phyloP scores from a whole-genome alignment of 2,888 invertebrate species.

The Drosophila neotestacea region DNA sequence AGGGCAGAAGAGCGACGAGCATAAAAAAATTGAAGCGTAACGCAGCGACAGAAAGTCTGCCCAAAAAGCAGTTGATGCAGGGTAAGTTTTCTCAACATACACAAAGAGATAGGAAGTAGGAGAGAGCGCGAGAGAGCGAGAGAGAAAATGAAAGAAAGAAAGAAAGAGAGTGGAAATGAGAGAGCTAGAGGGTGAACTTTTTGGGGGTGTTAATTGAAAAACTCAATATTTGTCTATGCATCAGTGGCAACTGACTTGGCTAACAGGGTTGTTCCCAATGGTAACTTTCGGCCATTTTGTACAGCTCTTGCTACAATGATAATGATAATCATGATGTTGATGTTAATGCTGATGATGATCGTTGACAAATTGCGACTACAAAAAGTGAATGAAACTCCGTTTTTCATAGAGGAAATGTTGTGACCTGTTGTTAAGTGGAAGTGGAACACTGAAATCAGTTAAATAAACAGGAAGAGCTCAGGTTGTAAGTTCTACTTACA shows the following conservation, averaged over 20 bases:
- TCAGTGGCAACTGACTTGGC: conserved; percentile 23
- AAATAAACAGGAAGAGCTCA: conserved; percentile 64
- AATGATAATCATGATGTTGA: conserved; percentile 7
- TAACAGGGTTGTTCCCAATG: conserved; percentile 31
- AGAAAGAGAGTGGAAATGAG: background rate
- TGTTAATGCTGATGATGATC: conserved; percentile 40
- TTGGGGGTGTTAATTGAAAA: conserved; percentile 77
- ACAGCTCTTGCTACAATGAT: conserved; percentile 2
- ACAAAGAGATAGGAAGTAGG: background rate
- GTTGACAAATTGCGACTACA: conserved; percentile 37
- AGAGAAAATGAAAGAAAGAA: conserved; percentile 2
- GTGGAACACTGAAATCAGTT: conserved; percentile 70
- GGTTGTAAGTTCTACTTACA: conserved; percentile 30
- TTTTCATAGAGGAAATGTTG: conserved; percentile 42
- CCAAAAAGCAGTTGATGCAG: conserved; percentile 31
- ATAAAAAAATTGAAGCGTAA: conserved; percentile 15
- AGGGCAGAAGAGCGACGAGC: conserved; percentile 9
- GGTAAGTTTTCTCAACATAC: conserved; percentile 30
- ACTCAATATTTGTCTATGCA: conserved; percentile 72
- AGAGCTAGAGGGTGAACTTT: conserved; percentile 33
- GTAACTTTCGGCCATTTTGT: conserved; percentile 63
- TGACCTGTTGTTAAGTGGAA: conserved; percentile 46
- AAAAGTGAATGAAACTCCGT: conserved; percentile 20
- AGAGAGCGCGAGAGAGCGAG: conserved; percentile 5
- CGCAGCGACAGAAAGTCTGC: conserved; percentile 29